Evolutionary conservation across 2,113 vertebrate genomes (phyloP), one percentile per base, ranked within the genome.

Genomic region (Cichladusa arquata): DNA sequence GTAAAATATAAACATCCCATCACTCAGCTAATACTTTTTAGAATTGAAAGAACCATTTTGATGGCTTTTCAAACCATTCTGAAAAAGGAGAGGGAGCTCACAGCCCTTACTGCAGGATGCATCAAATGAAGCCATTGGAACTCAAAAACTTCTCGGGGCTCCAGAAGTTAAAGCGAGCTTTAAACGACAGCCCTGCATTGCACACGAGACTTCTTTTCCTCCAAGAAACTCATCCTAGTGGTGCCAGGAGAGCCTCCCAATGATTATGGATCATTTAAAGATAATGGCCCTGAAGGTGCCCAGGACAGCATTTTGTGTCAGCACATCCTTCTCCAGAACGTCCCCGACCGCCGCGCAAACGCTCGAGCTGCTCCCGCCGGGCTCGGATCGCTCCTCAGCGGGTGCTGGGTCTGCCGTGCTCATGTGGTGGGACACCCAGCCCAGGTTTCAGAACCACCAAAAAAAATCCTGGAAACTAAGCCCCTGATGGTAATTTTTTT

Each of bases 261-360:
- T 33, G 88, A 26, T 50, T 89, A 40, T 44, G 56, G 87, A 87
- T 97, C 92, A 67, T 93, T 96, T 96, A 56, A 67, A 95, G 73
- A 74, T 81, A 97, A 91, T 28, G 73, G 76, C 51, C 40, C 64
- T 67, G 86, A 93, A 92, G 70, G 81, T 87, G 66, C 91, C 88
- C 85, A 45, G 67, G 48, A 81, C 36, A 57, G 38, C 29, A 79
- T 71, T 96, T 96, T 71, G 40, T 86, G 87, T 86, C 92, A 83
- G 84, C 84, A 50, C 47, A 84, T 72, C 84, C 57, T 87, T 91
- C 77, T 83, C 28, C 86, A n/a, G 83, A 62, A 97, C 40, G 26
- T 91, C 69, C 24, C 14, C 20, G 1, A 66, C 4, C 83, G 57
- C 8, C 11, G 12, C 18, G 57, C 17, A 72, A 95, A 54, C 28